Evolutionary conservation across 2,113 vertebrate species (phyloP).

Genomic region (Nycticorax nycticorax): DNA sequence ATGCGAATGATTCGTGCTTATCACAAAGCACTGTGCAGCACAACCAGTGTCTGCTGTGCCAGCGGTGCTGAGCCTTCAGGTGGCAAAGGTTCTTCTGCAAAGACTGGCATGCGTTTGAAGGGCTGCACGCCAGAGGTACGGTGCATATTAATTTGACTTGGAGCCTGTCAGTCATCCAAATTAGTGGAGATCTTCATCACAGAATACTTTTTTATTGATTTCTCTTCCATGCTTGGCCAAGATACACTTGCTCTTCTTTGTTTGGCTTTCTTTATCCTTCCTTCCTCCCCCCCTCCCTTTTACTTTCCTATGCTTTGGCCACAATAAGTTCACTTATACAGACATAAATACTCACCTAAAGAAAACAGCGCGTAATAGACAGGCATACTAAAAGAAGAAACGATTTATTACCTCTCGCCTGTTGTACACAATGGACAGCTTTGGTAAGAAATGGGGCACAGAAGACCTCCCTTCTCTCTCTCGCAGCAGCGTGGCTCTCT

Average conservation of each 20-base stretch:
- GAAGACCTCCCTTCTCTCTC: neutral
- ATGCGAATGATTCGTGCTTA: neutral
- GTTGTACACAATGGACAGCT: neutral
- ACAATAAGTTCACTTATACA: neutral
- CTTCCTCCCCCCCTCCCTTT: neutral
- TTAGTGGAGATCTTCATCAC: neutral
- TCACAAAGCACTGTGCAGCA: neutral
- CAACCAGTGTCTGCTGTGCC: neutral
- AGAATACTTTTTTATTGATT: neutral
- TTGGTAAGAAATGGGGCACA: neutral
- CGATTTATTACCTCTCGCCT: neutral
- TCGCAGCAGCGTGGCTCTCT: neutral
- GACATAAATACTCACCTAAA: neutral
- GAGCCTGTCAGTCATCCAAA: neutral
- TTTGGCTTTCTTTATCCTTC: neutral
- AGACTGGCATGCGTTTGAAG: neutral
- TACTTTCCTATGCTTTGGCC: neutral
- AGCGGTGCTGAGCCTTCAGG: neutral
- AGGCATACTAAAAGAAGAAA: neutral
- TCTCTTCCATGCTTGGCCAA: neutral
- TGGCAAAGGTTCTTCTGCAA: neutral
- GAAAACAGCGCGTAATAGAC: neutral
- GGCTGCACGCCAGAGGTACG: neutral
- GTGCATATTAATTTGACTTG: neutral
- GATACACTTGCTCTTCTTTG: neutral